Evolutionary conservation across 2,113 vertebrate species (phyloP), one percentile per base, ranked within the genome.

Genomic region (Arvicanthis niloticus): DNA sequence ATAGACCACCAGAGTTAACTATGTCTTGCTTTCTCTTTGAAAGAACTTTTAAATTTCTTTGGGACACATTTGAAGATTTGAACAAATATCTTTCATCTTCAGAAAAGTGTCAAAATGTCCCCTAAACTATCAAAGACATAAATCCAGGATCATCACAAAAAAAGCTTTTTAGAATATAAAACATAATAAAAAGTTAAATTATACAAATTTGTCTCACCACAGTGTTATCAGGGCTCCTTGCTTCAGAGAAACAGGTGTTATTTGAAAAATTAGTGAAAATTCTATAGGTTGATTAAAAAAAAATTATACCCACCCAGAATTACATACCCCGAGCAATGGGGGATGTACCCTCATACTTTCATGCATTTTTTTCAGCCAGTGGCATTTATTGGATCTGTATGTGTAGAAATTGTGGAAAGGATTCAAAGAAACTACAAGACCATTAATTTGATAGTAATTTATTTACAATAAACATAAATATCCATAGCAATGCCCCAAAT

Each of bases 381-480:
- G 92, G 82, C 80, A 80, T 72, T 96, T 73, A 75, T 21, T 70
- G 48, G 58, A 76, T 92, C 72, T 93, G 84, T 90, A 60, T 89
- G 24, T 76, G 60, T 40, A 89, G 91, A 95, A 81, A 94, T 77
- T 11, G 48, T 70, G 31, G 51, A 81, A 88, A 53, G 67, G 8
- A 81, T 60, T 86, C 58, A 53, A 81, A 85, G 93, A 42, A 91
- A 77, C 6, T 9, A 72, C 34, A 76, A 45, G 88, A 40, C 40
- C 8, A 34, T 10, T 37, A 73, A 92, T 45, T 65, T 42, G 84
- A 12, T 89, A 45, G 24, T 80, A 22, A 26, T 90, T 95, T 91
- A 89, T 94, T 95, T 92, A 92, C 48, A 87, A 29, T 62, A 40
- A 86, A 58, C 22, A 72, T 53, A 97, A 95, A 89, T 65, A 94